Evolutionary conservation across 1,140 invertebrate genomes (phyloP).

Genomic region (Pseudomyrmex flavicornis): DNA sequence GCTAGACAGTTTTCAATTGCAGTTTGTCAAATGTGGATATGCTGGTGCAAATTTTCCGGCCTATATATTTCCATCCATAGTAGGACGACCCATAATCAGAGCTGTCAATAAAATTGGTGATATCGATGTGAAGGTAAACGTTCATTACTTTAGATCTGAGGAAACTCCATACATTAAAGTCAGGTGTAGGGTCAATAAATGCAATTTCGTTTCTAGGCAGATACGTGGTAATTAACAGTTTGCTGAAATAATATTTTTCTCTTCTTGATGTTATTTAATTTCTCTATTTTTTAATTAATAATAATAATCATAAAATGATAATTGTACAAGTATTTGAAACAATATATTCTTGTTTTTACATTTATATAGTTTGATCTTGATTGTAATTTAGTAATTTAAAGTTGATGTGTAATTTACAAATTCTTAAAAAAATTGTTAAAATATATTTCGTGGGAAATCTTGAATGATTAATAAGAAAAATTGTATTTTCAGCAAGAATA

Average conservation of each 20-base stretch:
- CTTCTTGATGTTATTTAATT: neutral
- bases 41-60: slow-evolving; percentile 99
- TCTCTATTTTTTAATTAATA: neutral
- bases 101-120: slow-evolving; percentile 99
- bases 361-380: neutral
- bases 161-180: neutral
- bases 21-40: slow-evolving; percentile 99
- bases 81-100: slow-evolving; percentile 98
- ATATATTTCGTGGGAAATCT: neutral
- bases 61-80: slow-evolving; percentile 99
- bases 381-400: neutral
- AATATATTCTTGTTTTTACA: no score
- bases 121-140: slow-evolving; percentile 98
- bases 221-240: slow-evolving; percentile 9
- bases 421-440: slow-evolving; percentile 1
- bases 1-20: slow-evolving; percentile 78
- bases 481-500: slow-evolving; percentile 85
- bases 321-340: no score
- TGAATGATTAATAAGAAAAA: slow-evolving; percentile 67
- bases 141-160: neutral
- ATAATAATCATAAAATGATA: no score
- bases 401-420: neutral
- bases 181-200: slow-evolving; percentile 11
- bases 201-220: slow-evolving; percentile 9
- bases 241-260: neutral